Evolutionary conservation across 2,113 vertebrate species (phyloP), one percentile per base, ranked within the genome.

Genomic region (Nipponia nippon): DNA sequence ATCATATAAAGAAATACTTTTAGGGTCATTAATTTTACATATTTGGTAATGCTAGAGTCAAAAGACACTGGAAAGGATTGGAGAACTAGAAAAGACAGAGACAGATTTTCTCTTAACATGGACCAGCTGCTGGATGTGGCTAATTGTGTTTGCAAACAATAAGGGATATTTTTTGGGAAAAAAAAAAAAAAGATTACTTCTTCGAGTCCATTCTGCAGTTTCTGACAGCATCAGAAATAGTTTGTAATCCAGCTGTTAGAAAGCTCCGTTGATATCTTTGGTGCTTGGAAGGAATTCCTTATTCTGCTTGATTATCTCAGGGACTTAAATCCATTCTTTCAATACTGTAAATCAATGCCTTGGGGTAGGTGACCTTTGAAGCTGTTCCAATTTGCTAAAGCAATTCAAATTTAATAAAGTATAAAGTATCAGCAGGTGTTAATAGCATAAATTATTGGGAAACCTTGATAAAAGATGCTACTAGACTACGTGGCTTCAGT

Each of bases 331-430:
- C 10, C 3, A 3, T 85, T 89, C 38, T 78, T 91, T 67, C 38
- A 3, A 38, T 71, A 84, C 29, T 11, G 10, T 38, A 89, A 91
- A 88, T 87, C 73, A 59, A 5, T 90, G 92, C 90, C 90, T 93
- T 95, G 92, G 88, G 95, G 82, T 90, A 95, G 70, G 85, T 91
- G 90, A 91, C 90, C 52, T 97, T 91, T 82, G 70, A 92, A 94
- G 50, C 15, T 82, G 47, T 71, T 95, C 70, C n/a, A 92, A 23
- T 88, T 97, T 83, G 70, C 52, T 85, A 80, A 94, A 90, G 70
- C 85, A 96, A 95, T 94, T 91, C 93, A 94, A 85, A 76, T 85
- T 93, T 76, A 63, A 70, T 36, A 61, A 94, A 56, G 15, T 79
- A 30, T 55, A 91, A 78, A 71, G 42, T 63, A 78, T 25, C 38